These are phyloP conservation scores for Chromis chromis DNA, from an alignment of 2,797 vertebrate genomes.

Conservation along the genomic window DNA sequence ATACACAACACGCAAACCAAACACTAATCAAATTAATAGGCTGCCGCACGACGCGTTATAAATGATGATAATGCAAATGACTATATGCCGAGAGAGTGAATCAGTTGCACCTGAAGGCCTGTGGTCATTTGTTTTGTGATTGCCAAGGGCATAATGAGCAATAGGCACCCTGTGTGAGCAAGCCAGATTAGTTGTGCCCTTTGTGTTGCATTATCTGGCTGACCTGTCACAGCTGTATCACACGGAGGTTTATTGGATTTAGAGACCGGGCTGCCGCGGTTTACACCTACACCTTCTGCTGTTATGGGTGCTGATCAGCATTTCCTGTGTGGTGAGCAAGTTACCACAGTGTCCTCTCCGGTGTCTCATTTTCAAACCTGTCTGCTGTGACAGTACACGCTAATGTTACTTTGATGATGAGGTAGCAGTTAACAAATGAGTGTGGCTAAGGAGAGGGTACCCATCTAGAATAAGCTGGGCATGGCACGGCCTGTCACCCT, in stretches of 20 bases:
- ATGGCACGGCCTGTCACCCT: not conserved
- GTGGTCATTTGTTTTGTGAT: constrained; percentile 70
- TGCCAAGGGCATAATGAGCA: constrained; percentile 63
- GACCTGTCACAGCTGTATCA: constrained; percentile 73
- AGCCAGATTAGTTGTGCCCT: constrained; percentile 67
- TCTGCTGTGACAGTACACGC: constrained; percentile 16
- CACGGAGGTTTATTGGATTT: constrained; percentile 73
- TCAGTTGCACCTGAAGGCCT: constrained; percentile 59
- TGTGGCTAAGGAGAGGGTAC: constrained; percentile 20
- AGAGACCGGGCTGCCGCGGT: constrained; percentile 46
- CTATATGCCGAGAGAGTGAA: constrained; percentile 57
- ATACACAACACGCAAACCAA: constrained; percentile 36
- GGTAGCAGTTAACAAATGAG: constrained; percentile 26
- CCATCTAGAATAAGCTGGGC: constrained; percentile 8
- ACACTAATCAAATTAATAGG: constrained; percentile 58
- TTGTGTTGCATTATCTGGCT: constrained; percentile 70
- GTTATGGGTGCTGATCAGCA: constrained; percentile 61
- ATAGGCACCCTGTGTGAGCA: constrained; percentile 50
- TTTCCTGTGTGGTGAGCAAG: constrained; percentile 44
- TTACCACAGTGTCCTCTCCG: constrained; percentile 30
- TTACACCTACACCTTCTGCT: constrained; percentile 63
- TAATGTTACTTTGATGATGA: constrained; percentile 31
- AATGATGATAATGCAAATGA: constrained; percentile 70
- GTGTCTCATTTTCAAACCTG: constrained; percentile 44
- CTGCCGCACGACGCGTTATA: constrained; percentile 50